Evolutionary conservation across 92 coral and sea anemone genomes (phyloP), one percentile per base, ranked within the genome.

Genomic region (Umimayanthus kanabou): DNA sequence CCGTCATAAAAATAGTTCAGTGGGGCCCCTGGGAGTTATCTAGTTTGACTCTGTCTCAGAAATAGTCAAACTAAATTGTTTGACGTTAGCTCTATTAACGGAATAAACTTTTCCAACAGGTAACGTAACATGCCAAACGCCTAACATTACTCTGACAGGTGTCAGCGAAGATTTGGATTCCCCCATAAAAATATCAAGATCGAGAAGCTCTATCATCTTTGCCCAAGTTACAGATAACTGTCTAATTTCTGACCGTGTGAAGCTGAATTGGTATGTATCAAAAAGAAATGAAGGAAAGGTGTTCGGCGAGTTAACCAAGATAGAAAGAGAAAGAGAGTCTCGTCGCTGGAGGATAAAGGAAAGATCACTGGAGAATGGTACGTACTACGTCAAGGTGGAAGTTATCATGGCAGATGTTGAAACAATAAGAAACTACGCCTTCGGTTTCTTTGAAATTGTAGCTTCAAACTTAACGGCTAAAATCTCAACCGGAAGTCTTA

Each of bases 401-500:
- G 87, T 77, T 83, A 49, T 73, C 22, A 69, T 49, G 65, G 53
- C 22, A 18, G 74, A 70, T 28, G 79, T 75, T 40, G 64, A 70
- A 47, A 45, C 61, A 45, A 69, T 83, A 71, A 26, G 78, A 83
- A 83, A 83, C 69, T 83, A 83, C 25, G 87, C 87, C 5, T 69
- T 28, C 67, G 87, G 87, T 70, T 83, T 83, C 79, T 70, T 83
- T 45, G 87, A 83, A 71, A 69, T 83, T 47, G 66, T 83, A 16
- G 64, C 76, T 15, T 83, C 87, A 33, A 45, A 16, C 28, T 25
- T 83, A 14, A 71, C 43, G 11, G 87, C 43, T 6, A 83, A 45
- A 45, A 83, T 83, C 70, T 45, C 65, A 69, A 47, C 47, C 67
- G 43, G 43, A 26, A 47, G 40, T 22, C 74, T 55, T 20, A 15